Evolutionary conservation across 2,888 invertebrate species (phyloP), one percentile per base, ranked within the genome.

Genomic region (Physocephala rufipes): DNA sequence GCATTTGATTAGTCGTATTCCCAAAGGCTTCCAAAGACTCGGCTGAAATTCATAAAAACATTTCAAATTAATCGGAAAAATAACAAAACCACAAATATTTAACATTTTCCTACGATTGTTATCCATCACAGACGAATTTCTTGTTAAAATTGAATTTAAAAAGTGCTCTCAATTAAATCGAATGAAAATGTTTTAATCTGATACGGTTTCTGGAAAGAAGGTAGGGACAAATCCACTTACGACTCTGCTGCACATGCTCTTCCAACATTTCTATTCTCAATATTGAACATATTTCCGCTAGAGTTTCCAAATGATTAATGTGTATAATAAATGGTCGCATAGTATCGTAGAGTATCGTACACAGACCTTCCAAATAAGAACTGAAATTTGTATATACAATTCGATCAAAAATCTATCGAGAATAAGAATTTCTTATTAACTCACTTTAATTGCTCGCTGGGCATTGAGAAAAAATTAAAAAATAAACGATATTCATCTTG

Each of bases 281-380:
- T 77, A 99, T 97, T 55, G 95, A 93, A 83, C 99, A 99, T 65
- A 99, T 91, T 86, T 99, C 99, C 0, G 98, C 95, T 28, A 99
- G 88, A 0, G 99, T 98, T 88, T 99, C 99, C 82, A 99, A 88
- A 85, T 99, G 99, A 83, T 97, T 96, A 74, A 99, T 95, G 85
- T 97, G 95, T 74, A 99, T 97, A 70, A 99, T 93, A 78, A 95
- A 91, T 0, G 99, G 99, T 1, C 99, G 89, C 75, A 99, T 87
- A 5, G 92, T 91, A 84, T 99, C 99, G 83, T 99, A 99, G 45
- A 98, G 85, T 47, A 93, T 91, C 65, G 91, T 93, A 82, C 97
- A 97, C 0, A 98, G 87, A 0, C 92, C 91, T 78, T 94, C 95
- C 66, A 97, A 87, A 85, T 95, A 97, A 4, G 90, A 89, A n/a